Base-by-base conservation (phyloP, 2,113 vertebrate species). In the Neolamprologus ventralis region DNA sequence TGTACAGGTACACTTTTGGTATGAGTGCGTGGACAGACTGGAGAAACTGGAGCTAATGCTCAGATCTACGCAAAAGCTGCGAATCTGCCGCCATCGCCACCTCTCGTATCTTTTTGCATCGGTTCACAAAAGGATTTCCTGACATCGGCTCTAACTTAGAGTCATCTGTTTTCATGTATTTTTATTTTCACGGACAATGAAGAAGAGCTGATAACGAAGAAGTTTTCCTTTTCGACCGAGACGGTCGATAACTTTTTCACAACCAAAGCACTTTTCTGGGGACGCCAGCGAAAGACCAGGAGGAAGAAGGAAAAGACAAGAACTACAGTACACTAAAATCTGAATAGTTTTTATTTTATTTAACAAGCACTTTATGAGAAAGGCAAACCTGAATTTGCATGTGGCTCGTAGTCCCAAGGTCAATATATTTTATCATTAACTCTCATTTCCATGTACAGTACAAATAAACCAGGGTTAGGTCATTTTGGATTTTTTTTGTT, bases 231-330 rank as follows among this genome's bases (percentile, higher is more conserved):
- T 82, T 89, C 26, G 81, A 88, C 80, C 80, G 23, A 91, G 86
- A 87, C 85, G 26, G 73, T 78, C 73, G 7, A 33, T 13, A 88
- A 91, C 94, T 91, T 92, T 94, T 93, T 94, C 95, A 96, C 95
- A 96, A 96, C 97, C 97, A 97, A 97, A 97, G 97, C 96, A 97
- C 96, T 96, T 96, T 96, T 94, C 91, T 93, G 90, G 93, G 94
- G 91, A 95, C 91, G 93, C 93, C 95, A 92, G 94, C 82, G 55
- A 80, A 90, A 81, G 91, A 94, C 90, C 54, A 89, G 87, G 87
- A 93, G 85, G 83, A 93, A 89, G 81, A 83, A 90, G 35, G 82
- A 90, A 91, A 79, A 90, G 90, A 94, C 93, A 91, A 47, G 81
- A 85, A 91, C 84, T 91, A 93, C 53, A 90, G 84, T 37, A 91